Evolutionary conservation across 2,888 invertebrate genomes (phyloP).

Genomic region (Danaus chrysippus): DNA sequence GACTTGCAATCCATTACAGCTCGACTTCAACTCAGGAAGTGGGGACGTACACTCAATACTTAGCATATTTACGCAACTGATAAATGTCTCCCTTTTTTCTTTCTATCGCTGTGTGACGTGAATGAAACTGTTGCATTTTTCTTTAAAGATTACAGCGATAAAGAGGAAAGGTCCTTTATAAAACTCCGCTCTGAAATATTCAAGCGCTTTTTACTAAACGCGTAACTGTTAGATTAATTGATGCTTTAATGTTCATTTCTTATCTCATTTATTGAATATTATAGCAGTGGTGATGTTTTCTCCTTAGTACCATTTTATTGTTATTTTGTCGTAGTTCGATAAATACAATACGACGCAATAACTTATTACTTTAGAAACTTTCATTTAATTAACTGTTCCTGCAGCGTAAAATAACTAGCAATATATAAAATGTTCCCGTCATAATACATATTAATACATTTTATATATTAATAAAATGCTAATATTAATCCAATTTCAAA

Average conservation of each 20-base stretch:
- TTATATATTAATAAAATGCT: slow-evolving; percentile 14
- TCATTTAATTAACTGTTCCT: no score
- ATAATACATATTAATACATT: no score
- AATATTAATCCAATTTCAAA: slow-evolving; percentile 21
- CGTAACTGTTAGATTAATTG: neutral
- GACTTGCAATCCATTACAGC: slow-evolving; percentile 72
- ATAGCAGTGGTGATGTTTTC: no score
- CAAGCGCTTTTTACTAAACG: slow-evolving; percentile 11
- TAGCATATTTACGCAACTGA: slow-evolving; percentile 70
- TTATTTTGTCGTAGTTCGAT: no score
- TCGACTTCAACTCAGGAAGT: slow-evolving; percentile 28
- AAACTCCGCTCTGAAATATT: slow-evolving; percentile 14
- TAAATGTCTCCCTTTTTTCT: slow-evolving; percentile 69
- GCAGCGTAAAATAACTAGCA: no score
- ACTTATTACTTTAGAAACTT: no score
- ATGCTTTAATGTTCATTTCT: neutral
- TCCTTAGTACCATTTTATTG: no score
- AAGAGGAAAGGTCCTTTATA: slow-evolving; percentile 31
- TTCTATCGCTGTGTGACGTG: slow-evolving; percentile 55
- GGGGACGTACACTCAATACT: slow-evolving; percentile 55
- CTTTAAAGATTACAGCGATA: slow-evolving; percentile 48
- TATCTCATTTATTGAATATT: neutral
- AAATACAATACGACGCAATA: no score
- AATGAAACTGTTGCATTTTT: slow-evolving; percentile 68
- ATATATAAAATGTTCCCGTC: no score